Evolutionary conservation across 2,113 vertebrate species (phyloP), one percentile per base, ranked within the genome.

Genomic region (Protobothrops mucrosquamatus): DNA sequence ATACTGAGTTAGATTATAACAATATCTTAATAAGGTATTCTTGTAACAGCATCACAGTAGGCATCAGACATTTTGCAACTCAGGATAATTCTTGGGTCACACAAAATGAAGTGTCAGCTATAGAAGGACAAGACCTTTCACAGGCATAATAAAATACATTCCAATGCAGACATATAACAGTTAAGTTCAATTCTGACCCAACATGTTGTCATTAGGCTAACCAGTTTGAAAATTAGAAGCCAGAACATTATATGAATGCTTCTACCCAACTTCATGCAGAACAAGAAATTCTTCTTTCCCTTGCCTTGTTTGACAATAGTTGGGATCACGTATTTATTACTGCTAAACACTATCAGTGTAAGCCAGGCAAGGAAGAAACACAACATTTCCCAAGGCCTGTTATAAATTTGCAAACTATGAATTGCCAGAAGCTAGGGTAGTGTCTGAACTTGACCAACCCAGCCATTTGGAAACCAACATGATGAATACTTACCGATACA

Each of bases 401-500:
- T 39, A 18, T 39, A 39, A 81, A 39, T 81, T 81, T 81, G 69
- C 69, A 81, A 81, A 81, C 34, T 18, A 39, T 39, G 34, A 81
- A 22, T 81, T 39, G 69, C 74, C 74, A 22, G 74, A 81, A 81
- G 74, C 74, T 81, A 43, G 15, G 74, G 18, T 39, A 34, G 34
- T 2, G n/a, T 81, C 74, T 81, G 34, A 81, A 81, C 74, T 39
- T 81, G 74, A 34, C 61, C 10, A 85, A n/a, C 11, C 23, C 61
- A 89, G n/a, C 3, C 11, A 57, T 43, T 26, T 57, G 55, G 6
- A 14, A 52, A 24, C 15, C 51, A 85, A 48, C 9, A 14, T 59
- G 55, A 26, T 26, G 6, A n/a, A 54, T 24, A 87, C 88, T 39
- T 93, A 98, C 98, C 97, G 97, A 93, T 98, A 98, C 15, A 98